Evolutionary conservation across 2,797 vertebrate species (phyloP).

Genomic region (Anas bahamensis): DNA sequence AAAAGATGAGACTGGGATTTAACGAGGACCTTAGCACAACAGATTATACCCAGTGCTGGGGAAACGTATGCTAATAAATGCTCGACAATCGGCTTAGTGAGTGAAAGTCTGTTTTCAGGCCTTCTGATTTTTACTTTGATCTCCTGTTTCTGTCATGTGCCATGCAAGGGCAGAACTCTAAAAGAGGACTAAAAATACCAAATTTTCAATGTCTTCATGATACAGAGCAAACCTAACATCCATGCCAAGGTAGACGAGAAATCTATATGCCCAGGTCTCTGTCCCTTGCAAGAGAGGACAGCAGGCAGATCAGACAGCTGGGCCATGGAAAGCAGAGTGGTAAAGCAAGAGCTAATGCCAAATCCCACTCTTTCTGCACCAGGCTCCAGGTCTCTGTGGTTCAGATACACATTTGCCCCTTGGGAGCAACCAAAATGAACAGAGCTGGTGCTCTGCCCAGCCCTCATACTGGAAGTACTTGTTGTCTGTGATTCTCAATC

Average conservation of each 20-base stretch:
- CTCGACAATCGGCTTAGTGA: background rate
- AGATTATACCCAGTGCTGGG: background rate
- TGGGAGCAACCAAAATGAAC: background rate
- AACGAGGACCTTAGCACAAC: background rate
- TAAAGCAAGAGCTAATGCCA: background rate
- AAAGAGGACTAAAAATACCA: background rate
- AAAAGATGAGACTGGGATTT: background rate
- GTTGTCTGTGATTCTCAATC: background rate
- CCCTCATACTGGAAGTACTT: background rate
- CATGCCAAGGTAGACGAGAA: background rate
- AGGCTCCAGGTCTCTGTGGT: background rate
- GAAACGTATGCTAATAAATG: background rate
- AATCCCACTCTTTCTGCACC: background rate
- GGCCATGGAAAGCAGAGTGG: background rate
- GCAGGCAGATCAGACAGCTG: background rate
- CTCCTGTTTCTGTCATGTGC: background rate
- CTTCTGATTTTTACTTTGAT: background rate
- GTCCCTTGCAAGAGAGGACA: background rate
- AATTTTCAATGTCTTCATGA: background rate
- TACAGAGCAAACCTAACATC: background rate
- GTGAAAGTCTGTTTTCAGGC: background rate
- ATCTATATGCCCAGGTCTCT: background rate
- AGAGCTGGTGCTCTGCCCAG: background rate
- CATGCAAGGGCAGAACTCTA: background rate
- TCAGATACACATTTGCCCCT: background rate